Base-by-base conservation (phyloP, 2,888 invertebrate genomes). In the Diarsia mendica region DNA sequence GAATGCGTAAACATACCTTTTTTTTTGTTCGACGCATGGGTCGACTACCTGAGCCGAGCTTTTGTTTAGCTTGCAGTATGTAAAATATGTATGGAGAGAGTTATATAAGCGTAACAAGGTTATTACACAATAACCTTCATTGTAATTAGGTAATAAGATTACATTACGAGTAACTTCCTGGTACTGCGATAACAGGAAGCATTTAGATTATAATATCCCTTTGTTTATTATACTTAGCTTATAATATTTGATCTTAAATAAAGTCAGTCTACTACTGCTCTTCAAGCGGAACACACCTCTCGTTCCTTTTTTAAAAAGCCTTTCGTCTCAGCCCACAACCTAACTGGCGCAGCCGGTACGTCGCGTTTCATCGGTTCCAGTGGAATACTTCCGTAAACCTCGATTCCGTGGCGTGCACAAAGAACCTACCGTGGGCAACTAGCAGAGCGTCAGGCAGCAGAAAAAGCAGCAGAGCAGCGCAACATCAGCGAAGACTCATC, bases 291-390 rank as follows among this genome's bases (percentile, higher is more conserved):
- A 53, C 67, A 67, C 11, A 39, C 15, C 53, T 44, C 1, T 44
- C 1, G 23, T 55, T 67, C 0, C 18, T 4, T 58, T 55, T 67
- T 53, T n/a, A 53, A 67, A 67, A 67, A 53, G 67, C 39, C 67
- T 67, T 51, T 67, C 51, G 67, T 5, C 51, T 67, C 67, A 20
- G 15, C 53, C 51, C 53, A 67, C 53, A 67, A 55, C 55, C 28
- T 68, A 55, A 68, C 55, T 67, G 33, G 49, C 66, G 66, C 49
- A 67, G 66, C 3, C 51, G 67, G 51, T 67, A 67, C 67, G 67
- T 67, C 51, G 51, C 67, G 51, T 67, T 67, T n/a, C n/a, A n/a
- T 67, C 51, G 67, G 67, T 67, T 67, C 39, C 51, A 67, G 51
- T 39, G 51, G 67, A 67, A 67, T 2, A 53, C 10, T 67, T 67